Conservation (phyloP, 92 coral and sea anemone genomes). For the Montipora capitata region DNA sequence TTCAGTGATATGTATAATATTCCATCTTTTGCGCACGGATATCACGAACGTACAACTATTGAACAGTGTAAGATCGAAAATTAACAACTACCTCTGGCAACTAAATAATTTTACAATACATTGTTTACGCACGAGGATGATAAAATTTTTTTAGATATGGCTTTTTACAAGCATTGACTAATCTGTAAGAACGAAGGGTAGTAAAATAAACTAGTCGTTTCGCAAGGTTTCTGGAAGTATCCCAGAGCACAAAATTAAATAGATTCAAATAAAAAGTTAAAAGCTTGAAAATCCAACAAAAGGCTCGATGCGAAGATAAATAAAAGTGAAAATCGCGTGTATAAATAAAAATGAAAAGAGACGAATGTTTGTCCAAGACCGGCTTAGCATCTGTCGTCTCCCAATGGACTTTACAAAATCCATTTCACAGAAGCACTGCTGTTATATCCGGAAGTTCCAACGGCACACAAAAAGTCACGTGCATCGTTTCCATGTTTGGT, state of each 20-base stretch:
- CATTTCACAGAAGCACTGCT: not conserved
- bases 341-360: constrained; percentile 26
- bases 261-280: not conserved
- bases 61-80: not conserved
- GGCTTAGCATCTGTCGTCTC: not conserved
- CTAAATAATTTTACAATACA: not conserved
- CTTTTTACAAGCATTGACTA: not conserved
- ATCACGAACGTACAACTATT: constrained; percentile 15
- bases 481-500: not conserved
- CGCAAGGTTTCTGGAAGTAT: not conserved
- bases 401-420: not conserved
- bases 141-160: not conserved
- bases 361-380: not conserved
- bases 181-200: not conserved
- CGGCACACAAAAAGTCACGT: not conserved
- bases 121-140: not conserved
- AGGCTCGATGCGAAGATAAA: not conserved
- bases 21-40: constrained; percentile 4
- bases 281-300: not conserved
- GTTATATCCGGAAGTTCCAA: constrained; percentile 18
- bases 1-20: constrained; percentile 41
- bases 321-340: constrained; percentile 5
- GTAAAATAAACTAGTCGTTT: not conserved
- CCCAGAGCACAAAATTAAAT: not conserved
- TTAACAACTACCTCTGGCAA: not conserved